phyloP scores from a whole-genome alignment of 1,140 invertebrate genomes.

The Psix sp. region DNA sequence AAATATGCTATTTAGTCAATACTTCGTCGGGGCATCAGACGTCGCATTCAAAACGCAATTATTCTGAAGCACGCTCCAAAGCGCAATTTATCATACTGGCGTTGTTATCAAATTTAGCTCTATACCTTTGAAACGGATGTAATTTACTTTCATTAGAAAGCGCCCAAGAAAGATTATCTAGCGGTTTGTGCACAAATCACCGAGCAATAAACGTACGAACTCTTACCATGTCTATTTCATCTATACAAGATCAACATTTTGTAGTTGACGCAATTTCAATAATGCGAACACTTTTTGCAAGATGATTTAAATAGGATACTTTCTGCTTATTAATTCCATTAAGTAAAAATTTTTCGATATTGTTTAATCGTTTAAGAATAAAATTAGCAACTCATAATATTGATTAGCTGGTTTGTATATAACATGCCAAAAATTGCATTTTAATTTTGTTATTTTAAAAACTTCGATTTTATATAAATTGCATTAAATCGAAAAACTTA shows the following conservation, averaged over 20 bases:
- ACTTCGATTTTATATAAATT: too few relatives aligned
- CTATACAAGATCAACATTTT: slow-evolving; percentile 7
- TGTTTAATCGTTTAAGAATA: too few relatives aligned
- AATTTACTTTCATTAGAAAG: slow-evolving; percentile 56
- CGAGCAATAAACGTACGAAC: slow-evolving; percentile 28
- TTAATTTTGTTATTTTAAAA: too few relatives aligned
- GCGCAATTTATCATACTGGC: slow-evolving; percentile 49
- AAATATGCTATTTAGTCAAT: slow-evolving; percentile 51
- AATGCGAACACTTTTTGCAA: background rate
- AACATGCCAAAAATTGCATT: too few relatives aligned
- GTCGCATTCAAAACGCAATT: slow-evolving; percentile 56
- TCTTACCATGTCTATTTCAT: slow-evolving; percentile 34
- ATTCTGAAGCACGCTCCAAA: slow-evolving; percentile 43
- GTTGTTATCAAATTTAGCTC: slow-evolving; percentile 58
- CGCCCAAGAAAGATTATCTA: slow-evolving; percentile 45
- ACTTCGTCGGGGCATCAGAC: slow-evolving; percentile 36
- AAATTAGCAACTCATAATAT: too few relatives aligned
- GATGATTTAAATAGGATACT: too few relatives aligned
- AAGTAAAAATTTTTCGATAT: too few relatives aligned
- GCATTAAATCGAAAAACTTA: too few relatives aligned
- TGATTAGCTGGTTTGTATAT: too few relatives aligned
- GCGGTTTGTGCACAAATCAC: slow-evolving; percentile 34
- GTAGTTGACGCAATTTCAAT: background rate
- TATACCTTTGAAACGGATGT: slow-evolving; percentile 48
- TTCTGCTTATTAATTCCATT: too few relatives aligned